Percentiles rank a stretch among this genome's conserved stretches.
Evolutionary conservation across 2,888 invertebrate genomes (phyloP).

Genomic region (Eupithecia vulgata): DNA sequence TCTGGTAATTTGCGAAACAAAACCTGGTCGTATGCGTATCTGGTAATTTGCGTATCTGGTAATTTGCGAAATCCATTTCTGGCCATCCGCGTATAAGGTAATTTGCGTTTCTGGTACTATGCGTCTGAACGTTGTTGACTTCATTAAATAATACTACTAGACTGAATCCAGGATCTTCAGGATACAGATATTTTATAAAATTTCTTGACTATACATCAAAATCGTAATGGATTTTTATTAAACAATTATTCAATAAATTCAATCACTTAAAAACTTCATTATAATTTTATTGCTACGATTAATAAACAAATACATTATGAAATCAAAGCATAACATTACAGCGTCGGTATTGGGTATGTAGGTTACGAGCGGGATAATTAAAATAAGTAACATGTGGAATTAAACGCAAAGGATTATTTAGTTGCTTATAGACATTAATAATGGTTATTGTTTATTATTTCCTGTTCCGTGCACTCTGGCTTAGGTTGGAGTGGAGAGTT

Average conservation of each 20-base stretch:
- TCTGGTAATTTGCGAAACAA: too few species aligned
- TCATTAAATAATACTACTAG: too few species aligned
- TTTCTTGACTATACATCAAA: background rate
- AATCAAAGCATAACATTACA: background rate
- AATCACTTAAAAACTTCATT: background rate
- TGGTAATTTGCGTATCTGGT: too few species aligned
- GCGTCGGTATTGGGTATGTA: background rate
- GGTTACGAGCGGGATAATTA: background rate
- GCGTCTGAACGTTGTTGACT: too few species aligned
- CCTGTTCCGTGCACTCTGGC: background rate
- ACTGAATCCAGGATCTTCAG: too few species aligned
- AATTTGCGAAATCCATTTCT: too few species aligned
- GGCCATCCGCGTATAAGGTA: too few species aligned
- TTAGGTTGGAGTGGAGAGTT: background rate
- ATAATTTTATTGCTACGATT: too few species aligned
- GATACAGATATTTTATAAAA: background rate
- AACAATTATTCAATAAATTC: background rate
- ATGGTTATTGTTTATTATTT: background rate
- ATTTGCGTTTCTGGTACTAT: too few species aligned
- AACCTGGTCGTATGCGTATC: too few species aligned
- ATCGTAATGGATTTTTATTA: background rate
- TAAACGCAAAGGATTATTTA: background rate
- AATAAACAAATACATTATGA: background rate
- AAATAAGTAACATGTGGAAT: background rate
- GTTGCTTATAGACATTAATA: background rate